Base-by-base conservation (phyloP, 2,888 invertebrate species). In the Agrotis ipsilon region DNA sequence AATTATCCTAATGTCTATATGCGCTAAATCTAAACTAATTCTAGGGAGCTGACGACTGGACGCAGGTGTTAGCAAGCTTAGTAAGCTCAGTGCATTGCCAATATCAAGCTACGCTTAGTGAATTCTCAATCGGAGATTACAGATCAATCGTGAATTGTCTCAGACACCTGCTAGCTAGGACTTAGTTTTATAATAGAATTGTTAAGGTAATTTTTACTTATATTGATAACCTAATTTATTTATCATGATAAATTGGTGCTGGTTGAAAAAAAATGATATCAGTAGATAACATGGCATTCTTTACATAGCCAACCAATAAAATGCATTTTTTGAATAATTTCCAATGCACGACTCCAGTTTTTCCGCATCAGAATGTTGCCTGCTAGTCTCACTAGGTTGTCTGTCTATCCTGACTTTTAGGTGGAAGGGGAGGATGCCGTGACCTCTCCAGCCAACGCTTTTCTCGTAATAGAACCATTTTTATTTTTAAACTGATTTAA, bases 121-220 rank as follows among this genome's bases (percentile, higher is more conserved):
- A 57, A 57, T 72, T 49, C 76, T 51, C 49, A 57, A 75, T 18
- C 68, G 16, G n/a, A 72, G 77, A 52, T 72, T 77, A 73, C 19
- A 24, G 43, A 77, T 73, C 58, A 62, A 43, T 71, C 57, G 18
- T 13, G 46, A 46, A 43, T 39, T 43, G 48, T 24, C n/a, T 46
- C n/a, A 19, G 39, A 39, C 39, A 39, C 39, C 39, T 39, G 39
- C 11, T 39, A 6, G 27, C 27, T 39, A 9, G 11, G 1, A 11
- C 11, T 39, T 39, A 39, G 11, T 39, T 39, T 9, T 39, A 11
- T 9, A 39, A 39, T 11, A 39, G 39, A 11, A 11, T 39, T 39
- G 39, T 39, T n/a, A n/a, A 9, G 16, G 62, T 70, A 73, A 13
- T 21, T 27, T 14, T 64, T 18, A 45, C 19, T 9, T 27, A 14